These are phyloP conservation scores for Periophthalmus magnuspinnatus DNA, from an alignment of 2,797 vertebrate species.

Conservation along the genomic window DNA sequence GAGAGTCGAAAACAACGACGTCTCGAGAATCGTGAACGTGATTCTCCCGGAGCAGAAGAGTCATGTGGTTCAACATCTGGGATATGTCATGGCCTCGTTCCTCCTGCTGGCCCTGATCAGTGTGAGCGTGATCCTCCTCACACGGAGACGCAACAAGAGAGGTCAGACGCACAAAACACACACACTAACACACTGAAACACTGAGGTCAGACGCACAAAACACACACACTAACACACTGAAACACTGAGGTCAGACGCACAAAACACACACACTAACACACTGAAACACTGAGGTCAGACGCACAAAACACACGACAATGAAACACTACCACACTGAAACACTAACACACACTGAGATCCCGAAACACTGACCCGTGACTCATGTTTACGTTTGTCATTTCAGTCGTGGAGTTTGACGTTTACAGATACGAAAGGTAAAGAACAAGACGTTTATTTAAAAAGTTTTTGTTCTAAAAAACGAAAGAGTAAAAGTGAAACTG, in stretches of 20 bases:
- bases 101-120: conserved; percentile 86
- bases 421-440: conserved; percentile 81
- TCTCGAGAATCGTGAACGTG: conserved; percentile 86
- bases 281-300: too few relatives aligned
- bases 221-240: too few relatives aligned
- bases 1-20: conserved; percentile 78
- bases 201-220: too few relatives aligned
- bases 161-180: conserved; percentile 74
- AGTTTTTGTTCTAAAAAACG: neutral
- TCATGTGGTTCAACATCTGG: conserved; percentile 90
- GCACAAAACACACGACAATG: too few relatives aligned
- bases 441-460: neutral
- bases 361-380: conserved; percentile 21
- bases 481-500: neutral
- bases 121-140: conserved; percentile 78
- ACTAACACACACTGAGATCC: too few relatives aligned
- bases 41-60: conserved; percentile 87
- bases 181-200: too few relatives aligned
- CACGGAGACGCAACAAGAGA: conserved; percentile 81
- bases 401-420: conserved; percentile 81
- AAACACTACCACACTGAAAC: too few relatives aligned
- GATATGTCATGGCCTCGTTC: conserved; percentile 89
- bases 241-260: too few relatives aligned
- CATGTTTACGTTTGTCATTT: conserved; percentile 9
- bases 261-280: too few relatives aligned